Evolutionary conservation across 2,113 vertebrate genomes (phyloP), one percentile per base, ranked within the genome.

Genomic region (Nycticorax nycticorax): DNA sequence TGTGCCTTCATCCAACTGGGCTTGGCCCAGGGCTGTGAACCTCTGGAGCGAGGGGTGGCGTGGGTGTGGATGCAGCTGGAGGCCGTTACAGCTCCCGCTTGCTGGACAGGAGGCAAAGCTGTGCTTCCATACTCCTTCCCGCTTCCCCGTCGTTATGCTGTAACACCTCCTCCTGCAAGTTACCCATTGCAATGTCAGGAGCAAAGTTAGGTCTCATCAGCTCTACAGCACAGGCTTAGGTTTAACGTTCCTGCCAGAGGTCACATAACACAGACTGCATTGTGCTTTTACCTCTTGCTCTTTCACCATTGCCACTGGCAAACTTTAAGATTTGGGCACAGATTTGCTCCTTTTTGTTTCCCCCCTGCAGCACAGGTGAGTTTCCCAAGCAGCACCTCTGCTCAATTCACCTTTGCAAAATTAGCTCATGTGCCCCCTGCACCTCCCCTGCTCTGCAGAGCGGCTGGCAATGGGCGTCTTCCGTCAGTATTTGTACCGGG

Each of bases 61-160:
- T 57, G 17, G 64, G 8, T 35, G 78, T 3, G 4, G 84, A 1
- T 0, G 2, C 48, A 43, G 75, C 75, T 33, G 56, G 37, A 23
- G 81, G 80, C 76, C 28, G 62, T 7, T 35, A 20, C 68, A 32
- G 14, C 39, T 62, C 57, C 59, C 32, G 12, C 63, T 32, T 10
- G 1, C 63, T 8, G 28, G 7, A 6, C 0, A 2, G 63, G 68
- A 27, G 20, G 28, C 21, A 4, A 6, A 28, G 53, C 4, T 8
- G 35, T 62, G 37, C 24, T 72, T 48, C 1, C 6, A 16, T 2
- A 7, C 27, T 5, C 1, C 3, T 1, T 57, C 6, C 68, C 35
- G 0, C 30, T 21, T 45, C 45, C 82, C 35, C 26, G 3, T 9
- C 19, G 1, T 6, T 4, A 2, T 0, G 7, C 22, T 8, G 57